These are phyloP conservation scores for Magallana angulata DNA, from an alignment of 1,140 invertebrate genomes.

Conservation along the genomic window DNA sequence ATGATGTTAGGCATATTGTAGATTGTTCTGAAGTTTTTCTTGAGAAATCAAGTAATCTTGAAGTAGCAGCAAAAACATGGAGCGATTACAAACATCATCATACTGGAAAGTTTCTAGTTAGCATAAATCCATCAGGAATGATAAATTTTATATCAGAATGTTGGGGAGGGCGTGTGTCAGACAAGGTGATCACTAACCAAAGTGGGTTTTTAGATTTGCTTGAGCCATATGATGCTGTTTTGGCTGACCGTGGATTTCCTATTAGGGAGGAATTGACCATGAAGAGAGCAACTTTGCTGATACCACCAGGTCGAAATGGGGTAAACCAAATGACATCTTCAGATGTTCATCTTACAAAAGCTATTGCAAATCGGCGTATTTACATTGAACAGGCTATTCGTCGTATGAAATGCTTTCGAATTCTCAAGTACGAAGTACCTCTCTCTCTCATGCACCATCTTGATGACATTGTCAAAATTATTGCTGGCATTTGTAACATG, in stretches of 20 bases:
- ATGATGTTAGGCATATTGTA: constrained; percentile 44
- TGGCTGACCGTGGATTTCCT: constrained; percentile 79
- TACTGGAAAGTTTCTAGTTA: constrained; percentile 65
- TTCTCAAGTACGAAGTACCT: no score
- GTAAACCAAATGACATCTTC: constrained; percentile 22
- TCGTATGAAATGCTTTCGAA: no score
- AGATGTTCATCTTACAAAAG: no score
- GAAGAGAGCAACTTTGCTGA: constrained; percentile 5
- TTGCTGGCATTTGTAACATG: no score
- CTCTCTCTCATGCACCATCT: no score
- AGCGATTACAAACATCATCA: background rate
- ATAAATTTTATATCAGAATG: constrained; percentile 76
- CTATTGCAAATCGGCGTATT: no score
- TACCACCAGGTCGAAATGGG: constrained; percentile 32
- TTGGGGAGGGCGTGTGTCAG: constrained; percentile 76
- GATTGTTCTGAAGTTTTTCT: constrained; percentile 44
- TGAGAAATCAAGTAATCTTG: constrained; percentile 35
- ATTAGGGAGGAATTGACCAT: constrained; percentile 33
- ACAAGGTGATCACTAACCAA: constrained; percentile 75
- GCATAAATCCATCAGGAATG: constrained; percentile 73
- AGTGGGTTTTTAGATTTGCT: constrained; percentile 76
- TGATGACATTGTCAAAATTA: no score
- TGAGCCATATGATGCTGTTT: constrained; percentile 75
- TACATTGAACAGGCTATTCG: no score
- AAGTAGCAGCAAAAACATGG: background rate